A percentile compares a stretch with the other conserved stretches of the same genome.
phyloP scores from a whole-genome alignment of 2,113 vertebrate species.

The Oryzias woworae region DNA sequence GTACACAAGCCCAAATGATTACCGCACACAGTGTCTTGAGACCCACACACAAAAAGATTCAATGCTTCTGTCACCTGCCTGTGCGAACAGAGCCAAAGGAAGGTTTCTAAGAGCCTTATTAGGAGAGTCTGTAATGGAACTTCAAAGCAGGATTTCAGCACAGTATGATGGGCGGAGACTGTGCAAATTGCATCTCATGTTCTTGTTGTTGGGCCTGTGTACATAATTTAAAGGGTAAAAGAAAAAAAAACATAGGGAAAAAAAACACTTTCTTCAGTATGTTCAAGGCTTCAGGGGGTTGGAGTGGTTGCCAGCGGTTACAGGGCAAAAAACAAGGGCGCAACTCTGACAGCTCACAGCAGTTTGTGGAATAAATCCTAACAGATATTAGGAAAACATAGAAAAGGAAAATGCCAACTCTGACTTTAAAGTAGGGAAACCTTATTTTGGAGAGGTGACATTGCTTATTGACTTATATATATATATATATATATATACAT shows the following conservation, averaged over 20 bases:
- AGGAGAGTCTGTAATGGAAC: slow-evolving; percentile 42
- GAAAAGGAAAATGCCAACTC: too few species aligned
- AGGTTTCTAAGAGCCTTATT: slow-evolving; percentile 73
- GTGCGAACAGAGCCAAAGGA: slow-evolving; percentile 27
- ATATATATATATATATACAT: too few species aligned
- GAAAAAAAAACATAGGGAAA: background rate
- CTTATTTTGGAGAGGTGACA: too few species aligned
- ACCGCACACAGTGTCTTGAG: slow-evolving; percentile 11
- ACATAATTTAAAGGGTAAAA: slow-evolving; percentile 45
- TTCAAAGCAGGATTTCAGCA: slow-evolving; percentile 61
- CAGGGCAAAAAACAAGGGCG: too few species aligned
- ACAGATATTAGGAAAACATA: too few species aligned
- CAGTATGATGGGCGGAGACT: slow-evolving; percentile 57
- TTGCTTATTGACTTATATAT: too few species aligned
- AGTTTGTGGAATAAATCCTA: too few species aligned
- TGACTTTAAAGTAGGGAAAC: too few species aligned
- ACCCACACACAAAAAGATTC: slow-evolving; percentile 21
- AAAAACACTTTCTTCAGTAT: too few species aligned
- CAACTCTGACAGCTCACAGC: too few species aligned
- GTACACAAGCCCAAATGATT: slow-evolving; percentile 2
- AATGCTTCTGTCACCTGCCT: slow-evolving; percentile 41
- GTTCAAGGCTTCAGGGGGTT: too few species aligned
- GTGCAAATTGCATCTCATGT: slow-evolving; percentile 58
- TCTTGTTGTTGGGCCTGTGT: slow-evolving; percentile 19
- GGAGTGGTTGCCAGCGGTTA: too few species aligned